Evolutionary conservation across 2,113 vertebrate species (phyloP).

Genomic region (Actinemys pallida): DNA sequence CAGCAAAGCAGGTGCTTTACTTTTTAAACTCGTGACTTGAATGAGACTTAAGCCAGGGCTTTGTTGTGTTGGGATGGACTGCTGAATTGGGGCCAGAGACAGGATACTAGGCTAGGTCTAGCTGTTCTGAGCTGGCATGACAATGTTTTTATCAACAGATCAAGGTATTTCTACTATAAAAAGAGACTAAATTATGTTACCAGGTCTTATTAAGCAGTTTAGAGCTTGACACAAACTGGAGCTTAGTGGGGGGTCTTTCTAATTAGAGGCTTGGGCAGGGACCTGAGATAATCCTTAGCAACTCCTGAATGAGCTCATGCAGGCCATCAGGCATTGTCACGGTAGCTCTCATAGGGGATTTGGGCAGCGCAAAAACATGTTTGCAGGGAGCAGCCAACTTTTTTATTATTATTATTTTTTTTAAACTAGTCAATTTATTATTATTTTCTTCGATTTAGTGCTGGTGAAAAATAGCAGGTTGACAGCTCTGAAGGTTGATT

Average conservation of each 20-base stretch:
- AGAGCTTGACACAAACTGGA: not conserved
- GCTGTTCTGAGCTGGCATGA: not conserved
- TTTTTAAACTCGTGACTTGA: rapidly evolving
- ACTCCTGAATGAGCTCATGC: not conserved
- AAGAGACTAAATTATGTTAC: not conserved
- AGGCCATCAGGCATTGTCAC: rapidly evolving
- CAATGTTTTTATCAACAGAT: not conserved
- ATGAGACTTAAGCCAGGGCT: not conserved
- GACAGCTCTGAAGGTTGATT: not conserved
- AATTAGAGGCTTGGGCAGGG: not conserved
- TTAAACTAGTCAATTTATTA: too few species aligned
- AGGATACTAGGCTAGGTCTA: not conserved
- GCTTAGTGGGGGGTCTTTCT: not conserved
- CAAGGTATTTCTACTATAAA: not conserved
- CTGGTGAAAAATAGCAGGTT: not conserved
- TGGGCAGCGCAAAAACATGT: not conserved
- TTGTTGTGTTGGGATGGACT: rapidly evolving
- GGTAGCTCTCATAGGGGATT: not conserved
- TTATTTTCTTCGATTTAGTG: not conserved
- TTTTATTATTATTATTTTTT: not conserved
- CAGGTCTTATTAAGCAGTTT: rapidly evolving
- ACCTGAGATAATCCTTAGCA: rapidly evolving
- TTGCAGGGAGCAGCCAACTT: not conserved
- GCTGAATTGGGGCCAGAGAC: not conserved
- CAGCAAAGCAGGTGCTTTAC: not conserved